Conservation (phyloP, 92 coral and sea anemone genomes). For the Umimayanthus kanabou region DNA sequence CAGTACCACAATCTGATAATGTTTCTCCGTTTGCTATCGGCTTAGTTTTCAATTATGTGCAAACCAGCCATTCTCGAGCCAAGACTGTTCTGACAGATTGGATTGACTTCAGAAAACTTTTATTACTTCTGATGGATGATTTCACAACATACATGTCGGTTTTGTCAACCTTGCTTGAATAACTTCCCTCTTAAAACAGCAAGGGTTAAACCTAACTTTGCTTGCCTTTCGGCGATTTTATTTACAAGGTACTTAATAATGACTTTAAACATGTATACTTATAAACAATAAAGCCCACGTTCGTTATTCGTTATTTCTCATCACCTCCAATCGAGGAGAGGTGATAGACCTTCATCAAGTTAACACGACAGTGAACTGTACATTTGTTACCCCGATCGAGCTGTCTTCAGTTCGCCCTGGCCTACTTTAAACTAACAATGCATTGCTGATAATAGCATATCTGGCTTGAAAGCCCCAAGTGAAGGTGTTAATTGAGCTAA, state of each 20-base stretch:
- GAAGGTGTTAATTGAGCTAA: conserved; percentile 42
- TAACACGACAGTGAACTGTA: conserved; percentile 9
- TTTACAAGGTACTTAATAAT: conserved; percentile 67
- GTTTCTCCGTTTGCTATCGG: conserved; percentile 54
- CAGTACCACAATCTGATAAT: conserved; percentile 45
- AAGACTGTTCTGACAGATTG: conserved; percentile 29
- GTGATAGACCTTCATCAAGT: conserved; percentile 35
- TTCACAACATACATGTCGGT: conserved; percentile 5
- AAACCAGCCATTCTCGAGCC: conserved; percentile 46
- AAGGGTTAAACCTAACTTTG: conserved; percentile 39
- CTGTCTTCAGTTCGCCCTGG: conserved; percentile 31
- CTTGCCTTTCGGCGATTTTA: conserved; percentile 51
- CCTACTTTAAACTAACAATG: not conserved
- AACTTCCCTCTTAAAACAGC: conserved; percentile 23
- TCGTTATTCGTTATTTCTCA: conserved; percentile 9
- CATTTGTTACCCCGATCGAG: not conserved
- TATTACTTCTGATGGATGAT: conserved; percentile 14
- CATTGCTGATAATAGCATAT: conserved; percentile 21
- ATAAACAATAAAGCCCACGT: conserved; percentile 56
- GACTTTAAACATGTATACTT: conserved; percentile 68
- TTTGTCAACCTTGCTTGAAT: conserved; percentile 13
- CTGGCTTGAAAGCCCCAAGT: conserved; percentile 26
- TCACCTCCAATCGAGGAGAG: conserved; percentile 37
- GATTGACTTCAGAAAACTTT: conserved; percentile 8
- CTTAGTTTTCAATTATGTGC: conserved; percentile 63